These are phyloP conservation scores for Ophioninae sp. DNA, from an alignment of 2,888 invertebrate genomes.

Conservation along the genomic window DNA sequence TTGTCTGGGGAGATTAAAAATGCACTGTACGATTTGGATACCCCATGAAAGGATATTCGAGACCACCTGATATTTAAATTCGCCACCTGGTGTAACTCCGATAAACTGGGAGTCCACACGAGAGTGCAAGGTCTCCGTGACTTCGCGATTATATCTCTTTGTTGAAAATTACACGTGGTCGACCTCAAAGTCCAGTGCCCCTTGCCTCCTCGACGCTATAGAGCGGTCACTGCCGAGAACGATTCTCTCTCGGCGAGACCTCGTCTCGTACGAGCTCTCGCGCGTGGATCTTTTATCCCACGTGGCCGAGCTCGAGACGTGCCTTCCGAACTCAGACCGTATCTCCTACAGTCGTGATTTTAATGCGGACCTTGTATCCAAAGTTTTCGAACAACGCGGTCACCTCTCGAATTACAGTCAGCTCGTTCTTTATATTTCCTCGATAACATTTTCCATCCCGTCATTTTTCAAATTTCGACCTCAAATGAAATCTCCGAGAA, in stretches of 20 bases:
- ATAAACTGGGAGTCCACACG: not conserved
- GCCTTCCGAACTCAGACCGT: not conserved
- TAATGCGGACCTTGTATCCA: not conserved
- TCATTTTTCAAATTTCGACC: no score
- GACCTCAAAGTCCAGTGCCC: conserved; percentile 39
- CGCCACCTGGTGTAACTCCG: no score
- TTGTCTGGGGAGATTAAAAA: no score
- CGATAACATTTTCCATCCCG: no score
- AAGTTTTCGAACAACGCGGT: conserved; percentile 13
- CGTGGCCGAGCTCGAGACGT: conserved; percentile 34
- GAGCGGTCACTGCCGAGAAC: not conserved
- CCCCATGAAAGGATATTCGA: no score
- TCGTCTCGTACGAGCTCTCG: conserved; percentile 30
- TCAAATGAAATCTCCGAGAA: conserved; percentile 1
- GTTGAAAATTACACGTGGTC: conserved; percentile 53
- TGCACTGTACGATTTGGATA: no score
- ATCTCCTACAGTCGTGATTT: conserved; percentile 9
- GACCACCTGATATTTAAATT: no score
- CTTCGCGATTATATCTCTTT: conserved; percentile 38
- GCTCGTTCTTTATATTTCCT: no score
- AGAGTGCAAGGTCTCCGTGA: conserved; percentile 32
- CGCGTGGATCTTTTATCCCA: conserved; percentile 35
- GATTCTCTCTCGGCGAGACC: conserved; percentile 6
- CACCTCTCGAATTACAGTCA: conserved; percentile 8
- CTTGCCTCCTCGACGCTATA: not conserved